Percentiles rank a stretch among this genome's conserved stretches.
phyloP scores from a whole-genome alignment of 2,113 vertebrate genomes.

The Larimichthys crocea region DNA sequence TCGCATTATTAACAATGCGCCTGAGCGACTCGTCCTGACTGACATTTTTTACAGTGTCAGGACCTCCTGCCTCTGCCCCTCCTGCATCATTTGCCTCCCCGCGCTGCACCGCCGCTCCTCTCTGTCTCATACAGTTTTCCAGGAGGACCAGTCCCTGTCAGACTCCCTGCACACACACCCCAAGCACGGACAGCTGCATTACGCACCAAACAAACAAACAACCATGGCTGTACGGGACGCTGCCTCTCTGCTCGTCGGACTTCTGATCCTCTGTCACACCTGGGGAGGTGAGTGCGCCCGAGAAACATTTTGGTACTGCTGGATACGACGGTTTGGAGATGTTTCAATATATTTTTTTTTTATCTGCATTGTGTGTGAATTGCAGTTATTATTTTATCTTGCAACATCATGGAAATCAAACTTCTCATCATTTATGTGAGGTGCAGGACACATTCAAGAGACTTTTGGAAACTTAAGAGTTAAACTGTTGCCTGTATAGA shows the following conservation, averaged over 20 bases:
- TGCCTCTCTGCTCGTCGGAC: constrained; percentile 61
- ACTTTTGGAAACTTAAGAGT: too few relatives aligned
- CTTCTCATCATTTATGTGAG: not conserved
- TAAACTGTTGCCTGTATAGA: constrained; percentile 9
- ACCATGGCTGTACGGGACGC: constrained; percentile 70
- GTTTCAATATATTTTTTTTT: not conserved
- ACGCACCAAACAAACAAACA: constrained; percentile 29
- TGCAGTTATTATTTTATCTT: not conserved
- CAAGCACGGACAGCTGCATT: constrained; percentile 41
- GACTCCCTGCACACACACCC: constrained; percentile 31
- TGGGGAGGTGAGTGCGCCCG: constrained; percentile 76
- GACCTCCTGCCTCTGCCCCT: constrained; percentile 38
- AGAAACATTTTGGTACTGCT: not conserved
- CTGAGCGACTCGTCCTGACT: not conserved
- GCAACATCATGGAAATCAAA: too few relatives aligned
- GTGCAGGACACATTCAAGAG: not conserved
- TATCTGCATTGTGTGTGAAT: not conserved
- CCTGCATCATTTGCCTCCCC: constrained; percentile 54
- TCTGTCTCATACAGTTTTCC: constrained; percentile 20
- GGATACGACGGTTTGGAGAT: too few relatives aligned
- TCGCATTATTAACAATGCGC: rapidly evolving
- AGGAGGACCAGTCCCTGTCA: constrained; percentile 46
- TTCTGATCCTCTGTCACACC: constrained; percentile 69
- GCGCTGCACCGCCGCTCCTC: constrained; percentile 8
- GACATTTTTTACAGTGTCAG: constrained; percentile 59